phyloP scores from a whole-genome alignment of 2,888 invertebrate species.

The Ormyrus pomaceus region DNA sequence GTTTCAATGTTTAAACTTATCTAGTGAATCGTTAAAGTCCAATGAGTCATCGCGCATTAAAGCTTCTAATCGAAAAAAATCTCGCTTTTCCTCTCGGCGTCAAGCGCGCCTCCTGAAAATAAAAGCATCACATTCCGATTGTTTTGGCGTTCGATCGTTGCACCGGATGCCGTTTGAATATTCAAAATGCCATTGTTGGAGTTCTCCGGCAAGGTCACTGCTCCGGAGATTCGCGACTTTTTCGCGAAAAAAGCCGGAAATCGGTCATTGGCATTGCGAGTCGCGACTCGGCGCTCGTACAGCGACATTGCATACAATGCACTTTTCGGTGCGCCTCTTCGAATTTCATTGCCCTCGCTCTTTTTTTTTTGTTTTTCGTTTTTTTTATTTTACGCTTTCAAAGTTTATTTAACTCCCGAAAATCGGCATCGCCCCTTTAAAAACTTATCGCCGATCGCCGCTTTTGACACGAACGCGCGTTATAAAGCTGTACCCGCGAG shows the following conservation, averaged over 20 bases:
- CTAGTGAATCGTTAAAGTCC: too few species aligned
- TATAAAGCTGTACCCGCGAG: conserved; percentile 34
- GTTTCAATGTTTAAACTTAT: too few species aligned
- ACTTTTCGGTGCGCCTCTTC: conserved; percentile 19
- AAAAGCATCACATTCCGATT: conserved; percentile 53
- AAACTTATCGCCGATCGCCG: conserved; percentile 35
- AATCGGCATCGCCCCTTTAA: conserved; percentile 51
- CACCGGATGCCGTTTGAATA: conserved; percentile 69
- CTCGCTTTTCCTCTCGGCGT: too few species aligned
- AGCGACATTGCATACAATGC: conserved; percentile 43
- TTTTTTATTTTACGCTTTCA: not conserved
- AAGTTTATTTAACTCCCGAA: not conserved
- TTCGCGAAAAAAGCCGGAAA: conserved; percentile 62
- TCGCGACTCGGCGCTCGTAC: not conserved
- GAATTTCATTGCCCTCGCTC: conserved; percentile 10
- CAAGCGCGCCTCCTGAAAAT: conserved; percentile 5
- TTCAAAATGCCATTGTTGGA: conserved; percentile 68
- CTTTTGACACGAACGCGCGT: conserved; percentile 14
- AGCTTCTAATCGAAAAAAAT: too few species aligned
- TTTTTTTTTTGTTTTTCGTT: not conserved
- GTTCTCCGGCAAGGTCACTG: conserved; percentile 67
- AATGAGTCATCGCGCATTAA: too few species aligned
- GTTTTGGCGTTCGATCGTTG: conserved; percentile 60
- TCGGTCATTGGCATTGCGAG: conserved; percentile 60
- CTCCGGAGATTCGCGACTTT: conserved; percentile 61